Percentiles rank a stretch among this genome's conserved stretches.
phyloP scores from a whole-genome alignment of 2,888 invertebrate species.

The Neuroscelio doddi region DNA sequence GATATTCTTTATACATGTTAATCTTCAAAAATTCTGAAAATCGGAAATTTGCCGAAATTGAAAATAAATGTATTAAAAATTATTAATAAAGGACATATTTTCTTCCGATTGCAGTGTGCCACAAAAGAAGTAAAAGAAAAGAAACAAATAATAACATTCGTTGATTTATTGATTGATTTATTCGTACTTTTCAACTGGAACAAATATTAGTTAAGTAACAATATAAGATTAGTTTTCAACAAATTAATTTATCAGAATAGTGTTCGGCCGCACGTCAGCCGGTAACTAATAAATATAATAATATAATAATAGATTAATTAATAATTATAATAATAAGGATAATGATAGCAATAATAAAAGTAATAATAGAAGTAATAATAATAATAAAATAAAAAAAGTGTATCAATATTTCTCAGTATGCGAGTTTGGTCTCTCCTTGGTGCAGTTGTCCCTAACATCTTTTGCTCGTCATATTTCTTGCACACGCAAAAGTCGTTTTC shows the following conservation, averaged over 20 bases:
- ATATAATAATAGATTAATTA: constrained; percentile 29
- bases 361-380: constrained; percentile 21
- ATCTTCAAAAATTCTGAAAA: no score
- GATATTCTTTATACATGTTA: no score
- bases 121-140: no score
- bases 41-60: no score
- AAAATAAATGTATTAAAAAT: no score
- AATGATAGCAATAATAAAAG: constrained; percentile 26
- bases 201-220: constrained; percentile 47
- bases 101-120: no score
- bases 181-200: constrained; percentile 36
- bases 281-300: constrained; percentile 36
- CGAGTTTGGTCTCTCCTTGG: constrained; percentile 70
- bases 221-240: constrained; percentile 42
- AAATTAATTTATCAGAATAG: constrained; percentile 40
- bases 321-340: constrained; percentile 22
- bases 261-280: constrained; percentile 28
- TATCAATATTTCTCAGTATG: constrained; percentile 56
- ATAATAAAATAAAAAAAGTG: constrained; percentile 34
- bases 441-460: constrained; percentile 61
- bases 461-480: constrained; percentile 30
- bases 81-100: no score
- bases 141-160: constrained; percentile 4
- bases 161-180: constrained; percentile 33
- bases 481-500: neutral